Evolutionary conservation across 2,888 invertebrate species (phyloP), one percentile per base, ranked within the genome.

Genomic region (Sacculina carcini): DNA sequence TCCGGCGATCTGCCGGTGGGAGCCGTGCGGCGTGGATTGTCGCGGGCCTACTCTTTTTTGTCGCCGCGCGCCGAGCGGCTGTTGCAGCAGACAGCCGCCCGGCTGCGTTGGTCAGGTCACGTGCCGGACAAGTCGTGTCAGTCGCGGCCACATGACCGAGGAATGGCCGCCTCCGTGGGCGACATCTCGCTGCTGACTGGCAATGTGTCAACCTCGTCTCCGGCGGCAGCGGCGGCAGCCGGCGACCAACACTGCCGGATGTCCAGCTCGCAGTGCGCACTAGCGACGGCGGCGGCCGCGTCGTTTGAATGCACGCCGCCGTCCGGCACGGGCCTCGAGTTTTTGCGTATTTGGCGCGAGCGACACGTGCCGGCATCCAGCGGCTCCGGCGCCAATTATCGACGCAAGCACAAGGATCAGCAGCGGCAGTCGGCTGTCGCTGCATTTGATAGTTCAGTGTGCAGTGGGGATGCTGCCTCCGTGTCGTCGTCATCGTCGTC

Each of bases 61-160:
- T 42, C 42, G 42, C 42, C 42, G n/a, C 28, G 28, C 28, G 42
- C 42, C 28, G 42, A 42, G 42, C 42, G 42, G 16, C 42, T 42
- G 28, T 28, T 42, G 42, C 42, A 42, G 28, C 42, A 42, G 42
- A 42, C 42, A 16, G 42, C 42, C 26, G 26, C 28, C 26, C 42
- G 42, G 6, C 16, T 42, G 42, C 42, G n/a, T n/a, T n/a, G n/a
- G n/a, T n/a, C n/a, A n/a, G n/a, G n/a, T n/a, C n/a, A n/a, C n/a
- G n/a, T n/a, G n/a, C n/a, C n/a, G n/a, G n/a, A n/a, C n/a, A n/a
- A n/a, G n/a, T n/a, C n/a, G n/a, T n/a, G n/a, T n/a, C n/a, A n/a
- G n/a, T n/a, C n/a, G 42, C 42, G 28, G 26, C 42, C n/a, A 16
- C 16, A 26, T 42, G 42, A 42, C 42, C 2, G 42, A 42, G 42